Evolutionary conservation across 2,797 vertebrate genomes (phyloP), one percentile per base, ranked within the genome.

Genomic region (Hippoglossus hippoglossus): DNA sequence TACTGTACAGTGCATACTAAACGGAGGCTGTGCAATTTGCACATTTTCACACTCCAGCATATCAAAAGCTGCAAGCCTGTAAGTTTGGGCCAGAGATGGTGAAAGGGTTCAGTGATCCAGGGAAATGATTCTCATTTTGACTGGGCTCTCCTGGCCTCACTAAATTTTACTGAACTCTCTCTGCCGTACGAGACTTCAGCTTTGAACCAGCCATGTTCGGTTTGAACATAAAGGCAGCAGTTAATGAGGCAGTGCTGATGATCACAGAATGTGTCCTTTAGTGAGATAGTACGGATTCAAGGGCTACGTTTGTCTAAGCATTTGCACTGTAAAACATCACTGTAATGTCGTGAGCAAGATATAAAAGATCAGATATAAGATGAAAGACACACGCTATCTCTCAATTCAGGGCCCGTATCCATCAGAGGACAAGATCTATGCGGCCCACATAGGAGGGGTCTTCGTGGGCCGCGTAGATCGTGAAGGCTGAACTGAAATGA

Each of bases 71-170:
- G 18, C 24, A 53, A 62, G 52, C 2, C 44, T 13, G 2, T 25
- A 49, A 31, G 10, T 62, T 55, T 34, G n/a, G 4, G 39, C 39
- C 22, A 46, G 31, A 57, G 66, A 66, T 26, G 15, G 7, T 64
- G 22, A 68, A 69, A 81, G n/a, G 41, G 28, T 67, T 83, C 60
- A 81, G 13, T 60, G 60, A 31, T 65, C 41, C 44, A 58, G n/a
- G n/a, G n/a, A 60, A 64, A 72, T 55, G 0, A 55, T 69, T 75
- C 6, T 51, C 24, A 53, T 34, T 68, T 55, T 56, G 10, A 5
- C 2, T 59, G 18, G 10, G 47, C 70, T 76, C 52, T 54, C 36
- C 21, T 64, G 63, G 31, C 41, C 15, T 49, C 21, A 8, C 6
- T 58, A 44, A 55, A 44, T 71, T 19, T 58, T 16, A 31, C 49